These are phyloP conservation scores for Busseola fusca DNA, from an alignment of 2,888 invertebrate species.

Conservation along the genomic window DNA sequence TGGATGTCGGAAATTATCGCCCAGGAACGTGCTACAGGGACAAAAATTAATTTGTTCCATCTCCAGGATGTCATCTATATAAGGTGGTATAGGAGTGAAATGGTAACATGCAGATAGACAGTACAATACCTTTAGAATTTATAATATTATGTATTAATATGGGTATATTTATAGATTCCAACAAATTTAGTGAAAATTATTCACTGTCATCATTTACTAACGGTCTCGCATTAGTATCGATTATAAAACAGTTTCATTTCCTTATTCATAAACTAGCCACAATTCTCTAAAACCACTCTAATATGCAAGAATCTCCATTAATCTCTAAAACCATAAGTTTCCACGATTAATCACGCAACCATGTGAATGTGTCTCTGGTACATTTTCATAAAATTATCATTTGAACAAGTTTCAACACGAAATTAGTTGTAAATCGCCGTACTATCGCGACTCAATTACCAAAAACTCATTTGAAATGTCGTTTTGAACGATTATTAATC, in stretches of 20 bases:
- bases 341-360: constrained; percentile 60
- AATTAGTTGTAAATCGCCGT: constrained; percentile 65
- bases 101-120: neutral
- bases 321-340: constrained; percentile 59
- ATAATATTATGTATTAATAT: neutral
- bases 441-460: constrained; percentile 72
- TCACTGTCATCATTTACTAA: constrained; percentile 9
- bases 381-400: constrained; percentile 70
- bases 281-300: constrained; percentile 53
- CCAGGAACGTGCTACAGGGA: no score
- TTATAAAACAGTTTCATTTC: constrained; percentile 30
- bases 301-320: constrained; percentile 61
- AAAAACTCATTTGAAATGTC: constrained; percentile 71
- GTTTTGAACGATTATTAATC: constrained; percentile 70
- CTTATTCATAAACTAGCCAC: constrained; percentile 18
- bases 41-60: neutral
- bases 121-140: neutral
- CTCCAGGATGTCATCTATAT: neutral
- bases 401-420: constrained; percentile 59
- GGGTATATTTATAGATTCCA: neutral
- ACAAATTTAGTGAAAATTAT: constrained; percentile 24
- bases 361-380: constrained; percentile 55
- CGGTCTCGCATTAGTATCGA: constrained; percentile 9
- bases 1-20: neutral
- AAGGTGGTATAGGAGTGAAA: neutral